Percentiles rank a stretch among this genome's conserved stretches.
phyloP scores from a whole-genome alignment of 2,113 vertebrate species.

The Hirundichthys speculiger region DNA sequence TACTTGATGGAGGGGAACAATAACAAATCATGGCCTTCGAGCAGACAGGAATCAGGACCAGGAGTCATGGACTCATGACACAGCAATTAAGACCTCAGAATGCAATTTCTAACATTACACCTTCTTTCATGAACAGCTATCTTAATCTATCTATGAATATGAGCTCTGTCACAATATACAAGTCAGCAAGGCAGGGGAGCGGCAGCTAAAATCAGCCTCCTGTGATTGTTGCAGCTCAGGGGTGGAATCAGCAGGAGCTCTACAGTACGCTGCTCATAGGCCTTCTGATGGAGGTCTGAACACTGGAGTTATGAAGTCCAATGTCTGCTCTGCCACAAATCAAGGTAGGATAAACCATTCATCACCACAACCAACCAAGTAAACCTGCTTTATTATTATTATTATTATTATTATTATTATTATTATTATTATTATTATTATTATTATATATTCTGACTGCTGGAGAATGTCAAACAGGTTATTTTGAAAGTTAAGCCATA shows the following conservation, averaged over 20 bases:
- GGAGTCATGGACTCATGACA: no score
- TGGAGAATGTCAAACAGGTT: slow-evolving; percentile 30
- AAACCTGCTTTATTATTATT: neutral
- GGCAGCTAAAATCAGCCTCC: slow-evolving; percentile 74
- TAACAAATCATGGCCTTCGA: no score
- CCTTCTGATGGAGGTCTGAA: slow-evolving; percentile 73
- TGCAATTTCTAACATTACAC: no score
- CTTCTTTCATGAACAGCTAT: slow-evolving; percentile 55
- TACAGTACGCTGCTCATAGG: slow-evolving; percentile 65
- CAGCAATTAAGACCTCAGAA: no score
- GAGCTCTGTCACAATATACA: slow-evolving; percentile 80
- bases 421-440: neutral
- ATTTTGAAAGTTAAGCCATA: slow-evolving; percentile 63
- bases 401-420: neutral
- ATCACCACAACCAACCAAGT: neutral
- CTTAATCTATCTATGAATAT: slow-evolving; percentile 67
- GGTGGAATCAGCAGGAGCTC: slow-evolving; percentile 61
- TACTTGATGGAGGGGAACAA: no score
- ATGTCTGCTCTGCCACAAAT: slow-evolving; percentile 70
- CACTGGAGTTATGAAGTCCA: slow-evolving; percentile 59
- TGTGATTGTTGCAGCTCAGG: slow-evolving; percentile 69
- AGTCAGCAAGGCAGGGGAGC: slow-evolving; percentile 64
- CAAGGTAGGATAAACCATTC: slow-evolving; percentile 71
- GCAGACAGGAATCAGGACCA: no score
- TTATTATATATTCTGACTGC: neutral